These are phyloP conservation scores for Chouioia cunea DNA, from an alignment of 2,888 invertebrate species.

Conservation along the genomic window DNA sequence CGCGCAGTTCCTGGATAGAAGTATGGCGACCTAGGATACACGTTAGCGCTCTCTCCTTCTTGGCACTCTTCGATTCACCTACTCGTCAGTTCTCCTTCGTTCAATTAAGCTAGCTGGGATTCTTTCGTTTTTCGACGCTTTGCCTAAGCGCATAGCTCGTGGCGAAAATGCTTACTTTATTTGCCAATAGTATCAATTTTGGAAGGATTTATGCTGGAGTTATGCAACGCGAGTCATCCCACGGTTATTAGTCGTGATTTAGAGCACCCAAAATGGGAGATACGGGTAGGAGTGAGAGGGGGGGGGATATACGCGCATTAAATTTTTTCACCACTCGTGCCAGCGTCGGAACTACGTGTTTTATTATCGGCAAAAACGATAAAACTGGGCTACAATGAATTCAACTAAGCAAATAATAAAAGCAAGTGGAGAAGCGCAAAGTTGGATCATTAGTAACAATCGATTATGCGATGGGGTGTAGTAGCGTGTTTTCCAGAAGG, in stretches of 20 bases:
- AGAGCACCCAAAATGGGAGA: slow-evolving; percentile 22
- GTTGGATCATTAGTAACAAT: slow-evolving; percentile 41
- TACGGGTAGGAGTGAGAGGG: background rate
- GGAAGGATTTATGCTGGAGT: slow-evolving; percentile 28
- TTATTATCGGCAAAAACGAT: slow-evolving; percentile 6
- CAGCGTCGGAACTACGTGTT: too few species aligned
- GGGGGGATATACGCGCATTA: too few species aligned
- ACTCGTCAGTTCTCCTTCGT: slow-evolving; percentile 10
- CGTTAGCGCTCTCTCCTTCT: slow-evolving; percentile 17
- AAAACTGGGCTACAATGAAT: slow-evolving; percentile 9
- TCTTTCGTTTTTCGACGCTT: slow-evolving; percentile 5
- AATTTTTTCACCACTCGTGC: too few species aligned
- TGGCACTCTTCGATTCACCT: slow-evolving; percentile 29
- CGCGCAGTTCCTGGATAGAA: slow-evolving; percentile 33
- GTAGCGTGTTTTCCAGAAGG: background rate
- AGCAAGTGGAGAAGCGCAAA: background rate
- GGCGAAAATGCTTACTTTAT: slow-evolving; percentile 17
- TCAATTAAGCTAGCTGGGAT: slow-evolving; percentile 35
- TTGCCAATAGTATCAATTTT: slow-evolving; percentile 33
- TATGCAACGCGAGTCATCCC: background rate
- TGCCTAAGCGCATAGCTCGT: background rate
- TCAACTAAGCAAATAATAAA: slow-evolving; percentile 17
- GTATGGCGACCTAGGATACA: slow-evolving; percentile 22
- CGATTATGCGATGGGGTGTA: slow-evolving; percentile 15
- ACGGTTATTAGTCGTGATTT: slow-evolving; percentile 33